Evolutionary conservation across 2,888 invertebrate species (phyloP).

Genomic region (Pandemis cinnamomeana): DNA sequence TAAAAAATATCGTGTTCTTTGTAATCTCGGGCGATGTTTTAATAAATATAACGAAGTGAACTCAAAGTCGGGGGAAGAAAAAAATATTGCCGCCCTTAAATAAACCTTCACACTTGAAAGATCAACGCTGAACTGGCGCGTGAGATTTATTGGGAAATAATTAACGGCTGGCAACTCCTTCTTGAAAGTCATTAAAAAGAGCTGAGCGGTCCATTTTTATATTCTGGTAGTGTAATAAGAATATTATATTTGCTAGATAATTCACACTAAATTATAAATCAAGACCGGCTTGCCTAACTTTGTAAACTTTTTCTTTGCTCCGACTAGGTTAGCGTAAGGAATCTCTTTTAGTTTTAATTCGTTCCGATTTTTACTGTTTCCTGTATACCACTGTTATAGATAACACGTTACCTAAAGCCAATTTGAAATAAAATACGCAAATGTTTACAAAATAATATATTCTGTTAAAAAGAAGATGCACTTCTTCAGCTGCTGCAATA

Average conservation of each 20-base stretch:
- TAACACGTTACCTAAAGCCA: no score
- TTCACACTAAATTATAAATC: background rate
- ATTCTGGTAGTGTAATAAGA: background rate
- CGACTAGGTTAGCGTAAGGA: no score
- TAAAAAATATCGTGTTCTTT: conserved; percentile 84
- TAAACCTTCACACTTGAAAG: conserved; percentile 83
- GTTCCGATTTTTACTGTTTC: no score
- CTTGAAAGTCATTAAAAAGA: conserved; percentile 68
- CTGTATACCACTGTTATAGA: no score
- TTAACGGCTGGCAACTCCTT: conserved; percentile 69
- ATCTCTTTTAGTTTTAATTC: no score
- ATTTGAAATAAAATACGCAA: no score
- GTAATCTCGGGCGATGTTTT: conserved; percentile 85
- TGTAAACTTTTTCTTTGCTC: background rate
- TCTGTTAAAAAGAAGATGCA: no score
- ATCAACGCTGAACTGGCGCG: conserved; percentile 76
- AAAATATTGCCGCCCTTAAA: conserved; percentile 81
- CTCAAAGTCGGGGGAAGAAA: conserved; percentile 67
- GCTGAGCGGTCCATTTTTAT: background rate
- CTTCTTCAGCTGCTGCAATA: no score
- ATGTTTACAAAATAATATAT: no score
- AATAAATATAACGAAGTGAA: conserved; percentile 85
- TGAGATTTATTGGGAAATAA: conserved; percentile 81
- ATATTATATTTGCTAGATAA: background rate
- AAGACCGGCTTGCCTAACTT: background rate